Conservation (phyloP, 2,888 invertebrate species). For the Lottia gigantea region DNA sequence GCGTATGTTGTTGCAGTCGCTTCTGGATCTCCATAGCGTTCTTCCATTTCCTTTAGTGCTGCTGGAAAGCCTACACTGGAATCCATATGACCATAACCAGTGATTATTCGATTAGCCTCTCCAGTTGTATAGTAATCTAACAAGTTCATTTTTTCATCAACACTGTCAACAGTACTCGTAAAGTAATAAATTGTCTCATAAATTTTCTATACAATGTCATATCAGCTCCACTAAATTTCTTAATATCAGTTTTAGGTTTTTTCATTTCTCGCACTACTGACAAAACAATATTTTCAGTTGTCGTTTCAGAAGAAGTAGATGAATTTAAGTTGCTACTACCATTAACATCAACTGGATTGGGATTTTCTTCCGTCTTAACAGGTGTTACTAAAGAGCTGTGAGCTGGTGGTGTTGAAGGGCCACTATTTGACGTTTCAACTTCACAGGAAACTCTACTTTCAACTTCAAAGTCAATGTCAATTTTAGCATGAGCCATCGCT, state of each 20-base stretch:
- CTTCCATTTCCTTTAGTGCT: constrained; percentile 12
- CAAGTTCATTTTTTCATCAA: constrained; percentile 11
- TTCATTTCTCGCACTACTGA: background rate
- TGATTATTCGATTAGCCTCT: background rate
- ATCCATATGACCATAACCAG: constrained; percentile 1
- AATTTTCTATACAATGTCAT: background rate
- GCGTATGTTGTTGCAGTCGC: constrained; percentile 2
- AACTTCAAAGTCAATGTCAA: too few species aligned
- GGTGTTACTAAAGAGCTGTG: too few species aligned
- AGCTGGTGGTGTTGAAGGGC: too few species aligned
- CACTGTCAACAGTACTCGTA: background rate
- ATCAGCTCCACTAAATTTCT: background rate
- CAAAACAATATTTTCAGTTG: background rate
- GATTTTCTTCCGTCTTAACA: background rate
- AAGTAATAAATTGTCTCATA: constrained; percentile 1
- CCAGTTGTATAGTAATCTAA: constrained; percentile 1
- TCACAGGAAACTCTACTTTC: too few species aligned
- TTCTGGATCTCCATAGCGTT: constrained; percentile 15
- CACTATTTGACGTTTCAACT: too few species aligned
- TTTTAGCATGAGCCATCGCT: too few species aligned
- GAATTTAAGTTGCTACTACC: too few species aligned
- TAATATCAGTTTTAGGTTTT: constrained; percentile 1
- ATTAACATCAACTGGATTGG: background rate
- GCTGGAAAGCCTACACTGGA: background rate
- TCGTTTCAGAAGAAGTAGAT: background rate